Conservation (phyloP, 1,140 invertebrate species). For the Cydia fagiglandana region DNA sequence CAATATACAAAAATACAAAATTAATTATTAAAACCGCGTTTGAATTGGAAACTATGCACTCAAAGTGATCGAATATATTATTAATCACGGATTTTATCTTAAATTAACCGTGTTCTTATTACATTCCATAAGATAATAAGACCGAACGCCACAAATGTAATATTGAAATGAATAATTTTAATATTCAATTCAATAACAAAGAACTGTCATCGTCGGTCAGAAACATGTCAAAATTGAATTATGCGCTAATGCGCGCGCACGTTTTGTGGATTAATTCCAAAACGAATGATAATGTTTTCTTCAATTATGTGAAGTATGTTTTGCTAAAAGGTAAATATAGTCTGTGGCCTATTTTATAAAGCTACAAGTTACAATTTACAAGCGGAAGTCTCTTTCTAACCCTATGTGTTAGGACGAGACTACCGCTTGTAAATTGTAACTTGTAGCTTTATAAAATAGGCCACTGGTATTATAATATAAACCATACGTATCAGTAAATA, state of each 20-base stretch:
- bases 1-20: background rate
- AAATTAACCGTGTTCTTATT: background rate
- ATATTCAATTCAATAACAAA: slow-evolving; percentile 4
- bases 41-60: background rate
- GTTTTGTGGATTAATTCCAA: background rate
- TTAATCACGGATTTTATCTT: background rate
- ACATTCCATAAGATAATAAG: background rate
- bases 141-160: background rate
- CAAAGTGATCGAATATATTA: background rate
- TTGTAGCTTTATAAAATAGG: too few species aligned
- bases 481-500: too few species aligned
- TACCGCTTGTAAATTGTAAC: too few species aligned
- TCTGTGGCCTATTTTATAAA: too few species aligned
- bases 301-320: background rate
- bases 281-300: background rate
- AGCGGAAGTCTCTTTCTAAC: too few species aligned
- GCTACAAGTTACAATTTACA: too few species aligned
- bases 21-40: background rate
- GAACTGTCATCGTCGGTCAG: background rate
- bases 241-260: slow-evolving; percentile 1
- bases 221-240: background rate
- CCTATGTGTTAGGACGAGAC: too few species aligned
- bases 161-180: slow-evolving; percentile 4
- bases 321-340: background rate
- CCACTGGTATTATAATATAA: too few species aligned